These are phyloP conservation scores for Luperina nickerlii DNA, from an alignment of 2,888 invertebrate species.

Conservation along the genomic window DNA sequence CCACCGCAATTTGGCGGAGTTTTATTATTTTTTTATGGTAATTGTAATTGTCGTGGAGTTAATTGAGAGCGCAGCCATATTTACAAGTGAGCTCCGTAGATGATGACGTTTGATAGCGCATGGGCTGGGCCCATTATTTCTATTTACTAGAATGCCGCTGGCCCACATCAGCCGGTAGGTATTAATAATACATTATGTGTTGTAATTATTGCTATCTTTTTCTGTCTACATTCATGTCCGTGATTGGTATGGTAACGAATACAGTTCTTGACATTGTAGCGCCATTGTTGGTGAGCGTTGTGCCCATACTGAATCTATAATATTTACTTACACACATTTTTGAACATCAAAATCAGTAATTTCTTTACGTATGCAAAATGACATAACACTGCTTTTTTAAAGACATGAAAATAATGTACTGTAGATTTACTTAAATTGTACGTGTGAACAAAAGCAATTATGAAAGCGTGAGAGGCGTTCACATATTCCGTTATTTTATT, in stretches of 20 bases:
- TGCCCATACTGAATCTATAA: neutral
- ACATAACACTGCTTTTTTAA: neutral
- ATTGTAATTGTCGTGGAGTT: conserved; percentile 85
- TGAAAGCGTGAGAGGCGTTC: conserved; percentile 15
- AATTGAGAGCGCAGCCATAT: conserved; percentile 85
- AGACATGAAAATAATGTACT: neutral
- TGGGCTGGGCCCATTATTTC: conserved; percentile 80
- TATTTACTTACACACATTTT: neutral
- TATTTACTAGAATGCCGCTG: conserved; percentile 79
- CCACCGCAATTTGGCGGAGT: conserved; percentile 81
- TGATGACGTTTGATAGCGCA: conserved; percentile 76
- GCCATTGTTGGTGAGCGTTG: neutral
- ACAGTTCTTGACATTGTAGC: conserved; percentile 18
- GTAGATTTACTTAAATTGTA: neutral
- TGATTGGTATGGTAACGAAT: conserved; percentile 35
- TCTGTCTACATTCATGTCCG: conserved; percentile 45
- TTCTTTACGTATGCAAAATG: neutral
- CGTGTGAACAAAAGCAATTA: conserved; percentile 28
- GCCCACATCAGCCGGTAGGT: conserved; percentile 65
- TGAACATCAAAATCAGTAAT: neutral
- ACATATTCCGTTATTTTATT: conserved; percentile 1
- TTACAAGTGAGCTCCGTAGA: conserved; percentile 80
- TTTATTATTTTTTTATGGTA: conserved; percentile 88
- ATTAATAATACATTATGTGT: conserved; percentile 66
- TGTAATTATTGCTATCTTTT: conserved; percentile 65